Base-by-base conservation (phyloP, 23 tunicate species). In the Phallusia fumigata region DNA sequence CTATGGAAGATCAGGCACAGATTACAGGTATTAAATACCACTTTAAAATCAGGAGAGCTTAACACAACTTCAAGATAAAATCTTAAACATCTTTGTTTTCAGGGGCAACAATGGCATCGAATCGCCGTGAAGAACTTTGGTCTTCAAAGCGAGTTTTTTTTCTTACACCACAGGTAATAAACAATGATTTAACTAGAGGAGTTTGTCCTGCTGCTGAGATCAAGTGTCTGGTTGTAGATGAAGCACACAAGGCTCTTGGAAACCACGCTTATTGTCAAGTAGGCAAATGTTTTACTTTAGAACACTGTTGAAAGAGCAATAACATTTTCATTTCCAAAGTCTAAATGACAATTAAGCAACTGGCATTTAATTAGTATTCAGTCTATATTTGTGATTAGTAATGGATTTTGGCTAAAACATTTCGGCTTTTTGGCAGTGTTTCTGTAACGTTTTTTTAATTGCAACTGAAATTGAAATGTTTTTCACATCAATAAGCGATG, bases 211-310 rank as follows among this genome's bases (percentile, higher is more conserved):
- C 93, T 32, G 3, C 24, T 44, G 49, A 76, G 12, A 83, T 97
- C n/a, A 92, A 90, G 82, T 89, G 96, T 78, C 40, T 97, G 22
- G 97, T 97, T 21, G 51, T 97, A 78, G 99, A 97, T 92, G 99
- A 97, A 84, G 99, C 99, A 30, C 99, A 97, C 75, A 90, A 93
- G 64, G 99, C 99, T 22, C 84, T 74, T 31, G 99, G 99, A 30
- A 91, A 96, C 64, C 88, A 91, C 87, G 99, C 97, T 2, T 96
- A 96, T 79, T 90, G 99, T 82, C 99, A 96, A 84, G 99, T 91
- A 35, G 69, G 28, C 12, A n/a, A n/a, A n/a, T n/a, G 28, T 84
- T 0, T n/a, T 24, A n/a, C 31, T 13, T 31, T 13, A 76, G 26
- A 19, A 30, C 1, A 30, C 40, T 40, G 13, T 34, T 31, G 33